phyloP scores from a whole-genome alignment of 2,113 vertebrate species.

The Electrona antarctica region DNA sequence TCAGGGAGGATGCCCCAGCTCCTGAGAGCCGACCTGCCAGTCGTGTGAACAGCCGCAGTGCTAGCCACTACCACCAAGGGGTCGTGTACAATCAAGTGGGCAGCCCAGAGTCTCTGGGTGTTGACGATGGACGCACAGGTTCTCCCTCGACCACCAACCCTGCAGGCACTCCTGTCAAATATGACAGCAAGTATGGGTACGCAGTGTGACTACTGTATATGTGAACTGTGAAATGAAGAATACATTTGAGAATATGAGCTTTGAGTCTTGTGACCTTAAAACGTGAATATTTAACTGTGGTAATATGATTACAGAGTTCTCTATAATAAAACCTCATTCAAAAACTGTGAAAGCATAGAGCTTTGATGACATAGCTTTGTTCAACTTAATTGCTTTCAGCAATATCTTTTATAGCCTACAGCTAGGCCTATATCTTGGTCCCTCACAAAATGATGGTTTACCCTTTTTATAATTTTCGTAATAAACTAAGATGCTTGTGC shows the following conservation, averaged over 20 bases:
- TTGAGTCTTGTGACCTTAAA: slow-evolving; percentile 1
- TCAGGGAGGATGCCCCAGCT: slow-evolving; percentile 71
- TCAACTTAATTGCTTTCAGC: slow-evolving; percentile 11
- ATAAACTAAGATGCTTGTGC: too few relatives aligned
- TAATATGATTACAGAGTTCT: neutral
- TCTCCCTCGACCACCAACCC: slow-evolving; percentile 32
- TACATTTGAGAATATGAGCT: neutral
- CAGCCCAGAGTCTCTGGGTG: neutral
- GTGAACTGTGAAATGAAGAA: neutral
- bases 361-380: slow-evolving; percentile 16
- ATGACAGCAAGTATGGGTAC: slow-evolving; percentile 54
- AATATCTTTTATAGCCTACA: neutral
- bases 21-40: slow-evolving; percentile 71
- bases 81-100: slow-evolving; percentile 50
- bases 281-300: slow-evolving; percentile 1
- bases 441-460: neutral
- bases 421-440: neutral
- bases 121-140: neutral
- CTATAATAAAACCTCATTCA: slow-evolving; percentile 1
- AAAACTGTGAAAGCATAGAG: slow-evolving; percentile 1
- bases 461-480: neutral
- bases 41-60: slow-evolving; percentile 44
- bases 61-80: slow-evolving; percentile 46
- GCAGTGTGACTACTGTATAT: slow-evolving; percentile 47
- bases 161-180: slow-evolving; percentile 31